Evolutionary conservation across 2,797 vertebrate species (phyloP).

Genomic region (Pygocentrus nattereri): DNA sequence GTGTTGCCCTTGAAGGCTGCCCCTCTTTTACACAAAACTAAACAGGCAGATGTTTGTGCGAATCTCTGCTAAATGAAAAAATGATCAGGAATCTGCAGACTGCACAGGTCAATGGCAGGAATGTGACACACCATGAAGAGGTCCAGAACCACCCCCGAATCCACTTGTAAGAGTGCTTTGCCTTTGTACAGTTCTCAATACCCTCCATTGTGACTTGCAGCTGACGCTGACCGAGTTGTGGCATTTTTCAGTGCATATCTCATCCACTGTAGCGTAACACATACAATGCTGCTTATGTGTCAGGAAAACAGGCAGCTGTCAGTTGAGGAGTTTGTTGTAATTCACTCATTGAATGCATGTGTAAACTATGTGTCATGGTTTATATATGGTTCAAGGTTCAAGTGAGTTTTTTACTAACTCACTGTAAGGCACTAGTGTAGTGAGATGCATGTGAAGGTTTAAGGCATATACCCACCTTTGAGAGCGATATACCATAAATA

Average conservation of each 20-base stretch:
- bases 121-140: conserved; percentile 14
- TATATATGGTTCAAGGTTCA: not conserved
- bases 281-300: not conserved
- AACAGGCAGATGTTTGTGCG: not conserved
- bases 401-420: no score
- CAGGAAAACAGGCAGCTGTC: not conserved
- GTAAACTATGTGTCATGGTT: not conserved
- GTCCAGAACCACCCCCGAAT: conserved; percentile 34
- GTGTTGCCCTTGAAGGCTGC: not conserved
- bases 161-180: not conserved
- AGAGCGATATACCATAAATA: no score
- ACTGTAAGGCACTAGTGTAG: no score
- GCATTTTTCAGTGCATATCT: conserved; percentile 20
- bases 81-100: conserved; percentile 20
- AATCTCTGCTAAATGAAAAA: not conserved
- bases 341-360: not conserved
- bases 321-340: not conserved
- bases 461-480: no score
- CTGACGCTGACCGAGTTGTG: conserved; percentile 13
- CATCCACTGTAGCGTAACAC: not conserved
- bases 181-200: conserved; percentile 12
- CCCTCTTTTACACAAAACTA: conserved; percentile 3
- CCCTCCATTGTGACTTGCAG: conserved; percentile 21
- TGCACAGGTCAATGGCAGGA: conserved; percentile 23
- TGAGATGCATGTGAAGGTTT: no score